These are phyloP conservation scores for Spheniscus mendiculus DNA, from an alignment of 2,113 vertebrate species.

Conservation along the genomic window DNA sequence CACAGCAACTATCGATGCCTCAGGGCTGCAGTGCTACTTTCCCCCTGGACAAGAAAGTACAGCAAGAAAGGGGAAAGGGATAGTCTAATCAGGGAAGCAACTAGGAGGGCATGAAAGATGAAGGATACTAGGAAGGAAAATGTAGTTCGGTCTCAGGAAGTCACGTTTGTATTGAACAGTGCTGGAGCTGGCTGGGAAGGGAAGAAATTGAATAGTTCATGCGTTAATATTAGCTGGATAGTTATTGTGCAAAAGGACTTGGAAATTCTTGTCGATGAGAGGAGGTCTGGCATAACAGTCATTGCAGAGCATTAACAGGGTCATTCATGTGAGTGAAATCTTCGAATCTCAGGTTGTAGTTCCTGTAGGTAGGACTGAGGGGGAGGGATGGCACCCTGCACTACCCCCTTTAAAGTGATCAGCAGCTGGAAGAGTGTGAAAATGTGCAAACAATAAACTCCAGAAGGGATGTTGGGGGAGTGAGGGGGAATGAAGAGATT, in stretches of 20 bases:
- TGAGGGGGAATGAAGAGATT: neutral
- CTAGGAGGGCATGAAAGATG: neutral
- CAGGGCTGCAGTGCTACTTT: neutral
- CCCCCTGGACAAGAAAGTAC: neutral
- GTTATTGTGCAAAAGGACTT: neutral
- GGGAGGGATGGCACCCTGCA: neutral
- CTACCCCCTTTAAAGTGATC: neutral
- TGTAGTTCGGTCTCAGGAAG: constrained; percentile 3
- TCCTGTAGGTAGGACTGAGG: neutral
- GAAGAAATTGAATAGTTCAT: neutral
- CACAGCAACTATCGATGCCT: neutral
- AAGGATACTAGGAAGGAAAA: neutral
- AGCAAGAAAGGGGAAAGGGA: neutral
- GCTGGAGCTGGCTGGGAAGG: neutral
- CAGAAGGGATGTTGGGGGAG: neutral
- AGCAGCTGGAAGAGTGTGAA: neutral
- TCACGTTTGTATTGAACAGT: neutral
- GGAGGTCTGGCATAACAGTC: neutral
- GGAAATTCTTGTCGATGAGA: neutral
- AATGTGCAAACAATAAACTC: neutral
- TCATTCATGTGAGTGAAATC: neutral
- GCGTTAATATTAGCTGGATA: neutral
- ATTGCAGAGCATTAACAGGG: neutral
- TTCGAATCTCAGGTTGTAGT: neutral
- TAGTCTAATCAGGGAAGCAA: neutral